Evolutionary conservation across 2,888 invertebrate genomes (phyloP).

Genomic region (Camponotus fellah): DNA sequence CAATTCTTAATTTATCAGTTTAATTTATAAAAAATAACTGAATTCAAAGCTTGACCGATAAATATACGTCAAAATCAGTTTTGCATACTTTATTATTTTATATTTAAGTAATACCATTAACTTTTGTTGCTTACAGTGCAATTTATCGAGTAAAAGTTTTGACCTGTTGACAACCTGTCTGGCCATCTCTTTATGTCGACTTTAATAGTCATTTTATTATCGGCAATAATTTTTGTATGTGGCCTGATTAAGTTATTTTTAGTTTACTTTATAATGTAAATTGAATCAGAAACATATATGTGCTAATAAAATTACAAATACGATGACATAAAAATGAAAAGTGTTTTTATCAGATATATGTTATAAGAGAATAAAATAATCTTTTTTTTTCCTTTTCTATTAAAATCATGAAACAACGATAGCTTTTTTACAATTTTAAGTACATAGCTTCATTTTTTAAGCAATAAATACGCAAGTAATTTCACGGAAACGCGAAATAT

Average conservation of each 20-base stretch:
- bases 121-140: neutral
- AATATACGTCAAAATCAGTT: neutral
- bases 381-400: neutral
- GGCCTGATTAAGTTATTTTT: neutral
- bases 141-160: neutral
- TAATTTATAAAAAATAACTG: neutral
- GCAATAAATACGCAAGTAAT: neutral
- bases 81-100: neutral
- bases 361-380: neutral
- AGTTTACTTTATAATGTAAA: neutral
- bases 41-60: neutral
- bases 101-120: neutral
- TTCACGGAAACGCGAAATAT: neutral
- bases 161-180: neutral
- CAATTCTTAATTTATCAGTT: neutral
- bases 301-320: neutral
- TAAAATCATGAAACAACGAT: neutral
- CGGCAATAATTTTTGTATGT: neutral
- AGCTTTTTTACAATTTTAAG: neutral
- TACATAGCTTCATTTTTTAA: neutral
- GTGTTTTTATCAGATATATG: neutral
- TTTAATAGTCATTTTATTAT: neutral
- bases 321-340: neutral
- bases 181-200: neutral
- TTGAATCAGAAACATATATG: neutral